These are phyloP conservation scores for Galago senegalensis DNA, from an alignment of 2,797 vertebrate genomes.

Conservation along the genomic window DNA sequence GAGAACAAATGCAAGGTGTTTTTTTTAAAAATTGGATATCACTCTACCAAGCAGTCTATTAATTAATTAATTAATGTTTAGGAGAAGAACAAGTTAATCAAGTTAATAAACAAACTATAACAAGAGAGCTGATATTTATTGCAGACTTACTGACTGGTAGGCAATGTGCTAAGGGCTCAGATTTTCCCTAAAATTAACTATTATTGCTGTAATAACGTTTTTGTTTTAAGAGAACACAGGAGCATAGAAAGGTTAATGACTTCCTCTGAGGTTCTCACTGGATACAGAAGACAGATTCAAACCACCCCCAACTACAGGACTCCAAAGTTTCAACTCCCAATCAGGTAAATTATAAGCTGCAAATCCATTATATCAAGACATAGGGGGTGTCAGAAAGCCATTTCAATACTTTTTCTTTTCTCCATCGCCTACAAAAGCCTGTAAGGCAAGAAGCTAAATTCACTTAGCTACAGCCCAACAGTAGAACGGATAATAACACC, in stretches of 20 bases:
- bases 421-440: neutral
- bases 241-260: neutral
- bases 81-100: slow-evolving; percentile 35
- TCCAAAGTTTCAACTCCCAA: neutral
- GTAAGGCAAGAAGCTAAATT: neutral
- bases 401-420: slow-evolving; percentile 18
- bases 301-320: neutral
- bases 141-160: neutral
- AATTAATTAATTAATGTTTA: neutral
- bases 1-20: slow-evolving; percentile 27
- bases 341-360: slow-evolving; percentile 4
- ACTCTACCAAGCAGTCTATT: neutral
- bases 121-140: slow-evolving; percentile 18
- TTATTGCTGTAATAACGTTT: neutral
- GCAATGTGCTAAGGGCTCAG: neutral
- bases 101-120: slow-evolving; percentile 12
- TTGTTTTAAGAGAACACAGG: slow-evolving; percentile 31
- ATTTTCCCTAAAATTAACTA: neutral
- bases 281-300: neutral
- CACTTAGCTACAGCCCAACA: neutral
- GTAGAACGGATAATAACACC: accelerated
- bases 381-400: neutral
- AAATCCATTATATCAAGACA: neutral
- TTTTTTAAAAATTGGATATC: neutral
- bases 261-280: neutral